phyloP scores from a whole-genome alignment of 2,797 vertebrate species.

The Bucorvus abyssinicus region DNA sequence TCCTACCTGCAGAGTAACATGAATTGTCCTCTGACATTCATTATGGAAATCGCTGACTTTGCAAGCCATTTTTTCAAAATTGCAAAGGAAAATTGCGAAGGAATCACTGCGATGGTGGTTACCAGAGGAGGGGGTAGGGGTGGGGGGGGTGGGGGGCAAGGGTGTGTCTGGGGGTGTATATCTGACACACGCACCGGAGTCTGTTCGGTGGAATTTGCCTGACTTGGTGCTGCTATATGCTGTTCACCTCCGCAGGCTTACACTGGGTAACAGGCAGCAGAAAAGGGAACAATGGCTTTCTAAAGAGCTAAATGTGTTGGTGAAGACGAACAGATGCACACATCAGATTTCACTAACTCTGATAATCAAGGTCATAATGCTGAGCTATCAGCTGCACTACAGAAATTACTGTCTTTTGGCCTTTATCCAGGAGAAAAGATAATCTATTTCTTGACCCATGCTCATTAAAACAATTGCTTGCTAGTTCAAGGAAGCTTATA shows the following conservation, averaged over 20 bases:
- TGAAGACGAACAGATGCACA: not conserved
- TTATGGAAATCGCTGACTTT: not conserved
- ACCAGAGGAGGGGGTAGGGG: not conserved
- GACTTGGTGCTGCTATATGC: not conserved
- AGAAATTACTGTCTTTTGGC: not conserved
- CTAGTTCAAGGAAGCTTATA: not conserved
- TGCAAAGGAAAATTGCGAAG: not conserved
- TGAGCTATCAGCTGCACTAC: not conserved
- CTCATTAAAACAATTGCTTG: not conserved
- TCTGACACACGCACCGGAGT: accelerated
- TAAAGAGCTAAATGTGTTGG: not conserved
- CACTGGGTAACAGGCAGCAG: not conserved
- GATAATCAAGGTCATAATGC: not conserved
- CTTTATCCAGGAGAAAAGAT: not conserved
- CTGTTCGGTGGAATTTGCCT: not conserved
- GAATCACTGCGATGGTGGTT: accelerated
- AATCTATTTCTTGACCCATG: not conserved
- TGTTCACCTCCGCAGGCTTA: not conserved
- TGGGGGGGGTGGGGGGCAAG: no score
- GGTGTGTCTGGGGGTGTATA: accelerated
- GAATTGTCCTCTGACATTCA: not conserved
- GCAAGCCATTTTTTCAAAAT: not conserved
- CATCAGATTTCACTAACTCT: not conserved
- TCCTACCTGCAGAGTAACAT: not conserved
- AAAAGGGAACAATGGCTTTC: not conserved